phyloP scores from a whole-genome alignment of 2,797 vertebrate species.

The Pipistrellus nathusii region DNA sequence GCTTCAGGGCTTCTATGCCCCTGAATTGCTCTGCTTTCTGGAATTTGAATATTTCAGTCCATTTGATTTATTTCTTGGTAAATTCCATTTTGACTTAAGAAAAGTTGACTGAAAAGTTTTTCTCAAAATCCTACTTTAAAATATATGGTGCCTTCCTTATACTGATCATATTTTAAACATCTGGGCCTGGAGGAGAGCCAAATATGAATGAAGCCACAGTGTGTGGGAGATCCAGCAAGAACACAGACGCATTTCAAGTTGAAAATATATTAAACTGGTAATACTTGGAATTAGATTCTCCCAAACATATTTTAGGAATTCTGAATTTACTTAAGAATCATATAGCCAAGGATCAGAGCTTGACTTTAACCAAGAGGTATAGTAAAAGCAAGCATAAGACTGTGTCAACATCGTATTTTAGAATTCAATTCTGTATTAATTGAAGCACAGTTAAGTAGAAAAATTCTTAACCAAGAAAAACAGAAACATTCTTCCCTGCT shows the following conservation, averaged over 20 bases:
- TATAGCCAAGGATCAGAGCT: background rate
- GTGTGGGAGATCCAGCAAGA: background rate
- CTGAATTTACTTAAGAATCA: background rate
- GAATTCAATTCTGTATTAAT: background rate
- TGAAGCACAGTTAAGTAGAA: background rate
- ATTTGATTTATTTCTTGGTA: conserved; percentile 25
- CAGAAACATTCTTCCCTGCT: background rate
- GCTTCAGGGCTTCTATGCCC: background rate
- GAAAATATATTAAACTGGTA: background rate
- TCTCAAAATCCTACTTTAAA: conserved; percentile 22
- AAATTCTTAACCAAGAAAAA: conserved; percentile 16
- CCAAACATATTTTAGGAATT: background rate
- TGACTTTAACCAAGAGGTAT: background rate
- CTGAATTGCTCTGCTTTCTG: conserved; percentile 62
- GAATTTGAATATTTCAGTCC: background rate
- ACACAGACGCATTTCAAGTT: background rate
- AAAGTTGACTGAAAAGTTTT: background rate
- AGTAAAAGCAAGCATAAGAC: background rate
- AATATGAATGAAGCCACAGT: background rate
- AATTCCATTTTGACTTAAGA: conserved; percentile 16
- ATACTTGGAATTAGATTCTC: background rate
- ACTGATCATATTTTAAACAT: conserved; percentile 34
- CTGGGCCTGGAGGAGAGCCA: background rate
- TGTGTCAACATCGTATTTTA: background rate
- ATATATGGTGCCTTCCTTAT: background rate